phyloP scores from a whole-genome alignment of 2,113 vertebrate genomes.

The Clupea harengus region DNA sequence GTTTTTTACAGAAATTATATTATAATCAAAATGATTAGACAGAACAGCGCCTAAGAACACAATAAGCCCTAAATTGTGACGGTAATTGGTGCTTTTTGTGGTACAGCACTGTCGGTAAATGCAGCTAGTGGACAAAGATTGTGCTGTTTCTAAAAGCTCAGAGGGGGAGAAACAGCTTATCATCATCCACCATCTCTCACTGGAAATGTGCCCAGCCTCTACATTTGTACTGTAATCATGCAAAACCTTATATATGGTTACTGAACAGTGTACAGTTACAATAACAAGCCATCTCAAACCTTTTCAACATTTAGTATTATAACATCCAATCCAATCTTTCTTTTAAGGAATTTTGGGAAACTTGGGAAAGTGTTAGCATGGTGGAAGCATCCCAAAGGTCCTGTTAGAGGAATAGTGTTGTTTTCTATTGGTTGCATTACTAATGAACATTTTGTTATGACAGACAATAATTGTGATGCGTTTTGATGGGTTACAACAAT shows the following conservation, averaged over 20 bases:
- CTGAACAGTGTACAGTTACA: neutral
- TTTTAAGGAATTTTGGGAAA: neutral
- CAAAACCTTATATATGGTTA: neutral
- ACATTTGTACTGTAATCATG: neutral
- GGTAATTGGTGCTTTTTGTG: slow-evolving; percentile 6
- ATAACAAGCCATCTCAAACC: neutral
- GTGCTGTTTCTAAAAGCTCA: neutral
- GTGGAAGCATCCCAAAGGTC: neutral
- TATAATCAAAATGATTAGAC: neutral
- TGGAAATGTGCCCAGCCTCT: neutral
- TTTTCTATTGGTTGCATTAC: neutral
- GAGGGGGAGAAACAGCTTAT: neutral
- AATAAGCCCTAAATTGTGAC: neutral
- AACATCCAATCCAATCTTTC: neutral
- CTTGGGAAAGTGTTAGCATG: neutral
- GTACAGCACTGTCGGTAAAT: neutral
- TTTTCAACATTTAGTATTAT: neutral
- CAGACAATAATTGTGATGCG: neutral
- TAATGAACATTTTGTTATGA: neutral
- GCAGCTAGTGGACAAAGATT: slow-evolving; percentile 13
- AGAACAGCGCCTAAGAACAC: neutral
- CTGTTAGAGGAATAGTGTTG: neutral
- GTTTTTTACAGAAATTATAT: neutral
- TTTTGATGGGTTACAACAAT: neutral
- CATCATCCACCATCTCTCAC: neutral